phyloP scores from a whole-genome alignment of 2,888 invertebrate genomes.

The Ischnura elegans region DNA sequence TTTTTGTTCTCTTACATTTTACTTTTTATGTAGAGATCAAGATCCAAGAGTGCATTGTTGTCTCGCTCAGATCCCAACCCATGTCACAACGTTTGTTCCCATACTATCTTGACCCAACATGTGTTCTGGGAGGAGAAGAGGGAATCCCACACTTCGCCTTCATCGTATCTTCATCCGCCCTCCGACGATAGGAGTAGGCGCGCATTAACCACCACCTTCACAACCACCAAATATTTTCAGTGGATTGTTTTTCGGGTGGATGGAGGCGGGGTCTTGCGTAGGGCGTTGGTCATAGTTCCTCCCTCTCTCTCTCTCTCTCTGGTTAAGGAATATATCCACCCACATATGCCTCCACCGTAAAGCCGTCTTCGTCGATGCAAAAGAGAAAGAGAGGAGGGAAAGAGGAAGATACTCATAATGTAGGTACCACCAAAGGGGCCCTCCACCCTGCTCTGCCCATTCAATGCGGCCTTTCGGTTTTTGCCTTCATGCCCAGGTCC shows the following conservation, averaged over 20 bases:
- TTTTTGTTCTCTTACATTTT: too few species aligned
- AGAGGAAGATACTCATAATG: not conserved
- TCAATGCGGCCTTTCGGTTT: not conserved
- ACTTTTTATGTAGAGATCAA: not conserved
- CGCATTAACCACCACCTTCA: conserved; percentile 24
- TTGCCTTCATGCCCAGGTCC: not conserved
- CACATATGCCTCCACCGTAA: not conserved
- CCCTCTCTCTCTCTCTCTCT: not conserved
- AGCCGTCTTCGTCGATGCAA: not conserved
- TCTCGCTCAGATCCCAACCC: conserved; percentile 27
- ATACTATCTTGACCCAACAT: conserved; percentile 4
- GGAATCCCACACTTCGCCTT: not conserved
- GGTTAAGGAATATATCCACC: conserved; percentile 1
- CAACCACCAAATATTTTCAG: not conserved
- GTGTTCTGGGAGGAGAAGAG: not conserved
- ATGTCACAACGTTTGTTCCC: conserved; percentile 20
- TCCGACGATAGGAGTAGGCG: not conserved
- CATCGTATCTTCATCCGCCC: not conserved
- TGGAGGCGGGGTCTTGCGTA: not conserved
- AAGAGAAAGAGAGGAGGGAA: too few species aligned
- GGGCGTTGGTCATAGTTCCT: conserved; percentile 28
- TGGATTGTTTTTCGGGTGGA: not conserved
- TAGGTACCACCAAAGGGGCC: conserved; percentile 3
- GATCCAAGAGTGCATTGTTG: conserved; percentile 24
- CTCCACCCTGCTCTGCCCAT: not conserved